Base-by-base conservation (phyloP, 2,113 vertebrate genomes). In the Saguinus imperator region DNA sequence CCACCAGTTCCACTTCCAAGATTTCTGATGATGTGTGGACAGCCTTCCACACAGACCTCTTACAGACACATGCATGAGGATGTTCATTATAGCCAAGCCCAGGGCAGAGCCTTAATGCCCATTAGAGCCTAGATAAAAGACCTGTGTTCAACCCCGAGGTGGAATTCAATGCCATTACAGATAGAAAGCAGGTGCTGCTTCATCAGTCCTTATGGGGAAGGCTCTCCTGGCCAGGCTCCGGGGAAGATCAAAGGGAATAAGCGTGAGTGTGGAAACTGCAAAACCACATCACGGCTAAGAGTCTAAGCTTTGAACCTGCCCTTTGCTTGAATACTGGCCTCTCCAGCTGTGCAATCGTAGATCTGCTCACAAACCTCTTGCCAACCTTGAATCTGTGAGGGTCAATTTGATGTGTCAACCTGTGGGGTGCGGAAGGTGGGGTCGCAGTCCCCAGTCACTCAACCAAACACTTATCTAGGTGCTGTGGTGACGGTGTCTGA, bases 261-360 rank as follows among this genome's bases (percentile, higher is more conserved):
- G 13, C 0, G 1, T 3, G 2, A 29, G 21, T 1, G 25, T 1
- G 18, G n/a, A 6, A 29, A 64, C 17, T 6, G 10, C 55, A 32
- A 18, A 40, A 8, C 52, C 43, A 0, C 3, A 17, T 16, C 1
- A 0, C 2, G 13, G 12, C 13, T 5, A 35, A 64, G 43, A 20
- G 76, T 13, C 32, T 27, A 45, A 16, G 76, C 57, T 58, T n/a
- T 25, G 1, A 8, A 16, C 45, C 13, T 48, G 20, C 25, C 50
- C 76, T 76, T 12, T 27, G 68, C 21, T 1, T 37, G 35, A 27
- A 7, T 5, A 8, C 27, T 0, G 32, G 32, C 77, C 61, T 14
- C 9, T 4, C 70, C 29, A 50, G 58, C 77, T 37, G 32, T 58
- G 29, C 37, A 11, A 12, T 52, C 27, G 9, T 11, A 27, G 8